Percentiles rank a stretch among this genome's conserved stretches.
Conservation (phyloP, 2,797 vertebrate genomes). For the Botia almorhae region DNA sequence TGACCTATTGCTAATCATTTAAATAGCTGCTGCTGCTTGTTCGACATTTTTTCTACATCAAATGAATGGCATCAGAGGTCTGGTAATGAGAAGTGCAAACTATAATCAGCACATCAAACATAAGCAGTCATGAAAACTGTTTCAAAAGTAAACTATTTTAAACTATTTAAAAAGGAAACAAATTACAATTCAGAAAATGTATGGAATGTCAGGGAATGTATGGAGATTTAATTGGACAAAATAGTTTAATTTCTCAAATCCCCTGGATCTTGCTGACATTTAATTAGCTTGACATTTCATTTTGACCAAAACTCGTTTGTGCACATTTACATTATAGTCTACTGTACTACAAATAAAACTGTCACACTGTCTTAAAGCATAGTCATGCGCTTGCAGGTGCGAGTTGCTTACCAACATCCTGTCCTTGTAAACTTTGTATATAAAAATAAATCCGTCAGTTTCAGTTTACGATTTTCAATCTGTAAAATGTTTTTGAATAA, state of each 20-base stretch:
- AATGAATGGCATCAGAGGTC: constrained; percentile 28
- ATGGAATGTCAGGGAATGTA: not conserved
- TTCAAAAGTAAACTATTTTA: constrained; percentile 10
- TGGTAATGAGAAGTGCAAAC: constrained; percentile 37
- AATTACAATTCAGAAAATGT: not conserved
- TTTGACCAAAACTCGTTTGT: not conserved
- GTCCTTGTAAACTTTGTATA: too few relatives aligned
- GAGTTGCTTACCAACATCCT: too few relatives aligned
- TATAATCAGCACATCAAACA: constrained; percentile 14
- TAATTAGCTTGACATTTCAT: constrained; percentile 35
- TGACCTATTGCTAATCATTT: constrained; percentile 58
- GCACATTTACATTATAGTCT: not conserved
- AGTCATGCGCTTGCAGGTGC: too few relatives aligned
- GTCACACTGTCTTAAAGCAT: too few relatives aligned
- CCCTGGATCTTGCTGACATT: constrained; percentile 39
- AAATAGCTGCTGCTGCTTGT: constrained; percentile 26
- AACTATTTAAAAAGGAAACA: not conserved
- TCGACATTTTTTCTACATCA: constrained; percentile 30
- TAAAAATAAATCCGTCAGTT: too few relatives aligned
- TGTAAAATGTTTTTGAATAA: too few relatives aligned
- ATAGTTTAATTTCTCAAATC: constrained; percentile 28
- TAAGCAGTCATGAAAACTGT: not conserved
- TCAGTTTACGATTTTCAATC: too few relatives aligned
- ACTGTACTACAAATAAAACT: not conserved
- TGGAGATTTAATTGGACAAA: constrained; percentile 22